phyloP scores from a whole-genome alignment of 2,113 vertebrate species.

The Apaloderma vittatum region DNA sequence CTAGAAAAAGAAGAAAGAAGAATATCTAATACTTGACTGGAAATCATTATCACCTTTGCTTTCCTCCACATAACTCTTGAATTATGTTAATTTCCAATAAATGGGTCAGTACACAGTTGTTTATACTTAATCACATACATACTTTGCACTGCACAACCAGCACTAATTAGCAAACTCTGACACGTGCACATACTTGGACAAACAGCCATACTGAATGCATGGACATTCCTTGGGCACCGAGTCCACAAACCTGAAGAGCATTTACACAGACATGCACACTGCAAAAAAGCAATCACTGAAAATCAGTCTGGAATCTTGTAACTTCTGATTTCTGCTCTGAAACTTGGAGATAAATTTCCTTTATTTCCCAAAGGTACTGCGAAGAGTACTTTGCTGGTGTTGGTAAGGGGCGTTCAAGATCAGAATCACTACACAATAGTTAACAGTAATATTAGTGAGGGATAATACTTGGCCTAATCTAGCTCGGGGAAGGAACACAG shows the following conservation, averaged over 20 bases:
- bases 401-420: background rate
- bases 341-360: background rate
- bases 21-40: background rate
- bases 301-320: background rate
- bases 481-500: background rate
- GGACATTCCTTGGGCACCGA: background rate
- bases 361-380: background rate
- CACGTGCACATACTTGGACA: background rate
- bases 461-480: background rate
- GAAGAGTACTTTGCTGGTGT: background rate
- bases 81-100: background rate
- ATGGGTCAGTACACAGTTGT: background rate
- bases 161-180: background rate
- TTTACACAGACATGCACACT: background rate
- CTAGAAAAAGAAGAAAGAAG: background rate
- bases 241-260: background rate
- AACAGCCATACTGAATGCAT: background rate
- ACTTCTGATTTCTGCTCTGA: background rate
- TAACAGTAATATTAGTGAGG: background rate
- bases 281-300: background rate
- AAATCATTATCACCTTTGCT: background rate
- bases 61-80: background rate
- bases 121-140: slow-evolving; percentile 26
- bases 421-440: background rate
- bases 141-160: background rate